Conservation (phyloP, 2,797 vertebrate genomes). For the Leucoraja ocellata region DNA sequence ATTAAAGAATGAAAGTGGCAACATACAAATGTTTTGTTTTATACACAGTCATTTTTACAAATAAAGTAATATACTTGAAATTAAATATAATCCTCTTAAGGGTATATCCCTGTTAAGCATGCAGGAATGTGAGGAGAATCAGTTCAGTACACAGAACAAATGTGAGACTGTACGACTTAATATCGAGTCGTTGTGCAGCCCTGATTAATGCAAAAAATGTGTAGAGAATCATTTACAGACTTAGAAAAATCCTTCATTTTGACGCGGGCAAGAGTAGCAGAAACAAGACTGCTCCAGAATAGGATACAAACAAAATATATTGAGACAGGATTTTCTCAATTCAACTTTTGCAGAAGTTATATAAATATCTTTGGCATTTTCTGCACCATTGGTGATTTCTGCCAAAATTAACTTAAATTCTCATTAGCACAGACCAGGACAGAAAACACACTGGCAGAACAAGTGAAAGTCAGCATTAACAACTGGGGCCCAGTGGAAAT, state of each 20-base stretch:
- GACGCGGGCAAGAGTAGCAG: background rate
- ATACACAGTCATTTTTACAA: background rate
- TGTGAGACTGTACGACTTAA: conserved; percentile 7
- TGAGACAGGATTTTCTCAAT: background rate
- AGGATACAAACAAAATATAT: background rate
- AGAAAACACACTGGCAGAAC: background rate
- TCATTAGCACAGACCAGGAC: background rate
- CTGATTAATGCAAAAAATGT: conserved; percentile 31
- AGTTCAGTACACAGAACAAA: conserved; percentile 26
- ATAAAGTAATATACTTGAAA: background rate
- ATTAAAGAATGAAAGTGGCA: too few species aligned
- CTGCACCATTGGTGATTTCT: background rate
- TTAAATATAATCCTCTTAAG: background rate
- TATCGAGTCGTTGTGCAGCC: background rate
- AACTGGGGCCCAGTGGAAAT: background rate
- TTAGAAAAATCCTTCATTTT: background rate
- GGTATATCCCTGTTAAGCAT: background rate
- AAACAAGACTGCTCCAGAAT: background rate
- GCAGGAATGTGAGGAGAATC: conserved; percentile 32
- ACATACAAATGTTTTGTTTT: too few species aligned
- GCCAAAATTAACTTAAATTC: background rate
- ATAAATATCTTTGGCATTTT: background rate
- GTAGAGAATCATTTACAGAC: conserved; percentile 20
- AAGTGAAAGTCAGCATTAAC: background rate
- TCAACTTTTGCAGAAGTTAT: background rate